Base-by-base conservation (phyloP, 2,113 vertebrate genomes). In the Xiphophorus hellerii region DNA sequence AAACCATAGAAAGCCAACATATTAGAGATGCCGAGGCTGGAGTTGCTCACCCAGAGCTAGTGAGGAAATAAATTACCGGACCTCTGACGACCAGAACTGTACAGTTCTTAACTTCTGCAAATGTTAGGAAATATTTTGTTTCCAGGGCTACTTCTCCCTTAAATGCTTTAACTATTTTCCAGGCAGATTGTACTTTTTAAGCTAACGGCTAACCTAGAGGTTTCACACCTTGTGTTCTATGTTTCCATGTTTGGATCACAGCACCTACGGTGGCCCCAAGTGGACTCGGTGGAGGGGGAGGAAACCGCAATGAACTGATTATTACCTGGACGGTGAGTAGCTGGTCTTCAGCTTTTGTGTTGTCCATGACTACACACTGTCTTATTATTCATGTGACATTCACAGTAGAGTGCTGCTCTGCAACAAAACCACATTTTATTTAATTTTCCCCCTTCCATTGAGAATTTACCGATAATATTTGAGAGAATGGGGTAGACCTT, bases 201-300 rank as follows among this genome's bases (percentile, higher is more conserved):
- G 9, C 66, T 54, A 28, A 28, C 28, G 28, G 28, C 28, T 28
- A 7, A 22, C 2, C 22, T n/a, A 10, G 51, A n/a, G 51, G 20
- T 11, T 35, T 65, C 9, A 28, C 8, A 10, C 8, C 8, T 6
- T 29, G 10, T 79, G 67, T 68, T 22, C 76, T 11, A 1, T 20
- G 44, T 48, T 15, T 30, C 0, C 60, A 2, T 82, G 17, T 71
- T 17, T 74, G 73, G 27, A 67, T 48, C 71, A 42, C 88, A 99
- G 98, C 95, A 75, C 98, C 98, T 0, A 96, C 96, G 0, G 97
- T 99, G 89, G 97, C 97, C 72, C 98, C 98, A 1, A 98, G 96
- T 4, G 98, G 96, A 87, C 96, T 99, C 22, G 91, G 95, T 9
- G 98, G 98, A 69, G 98, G 98, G 15, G 98, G 98, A 60, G 98